These are phyloP conservation scores for Hyppa rectilinea DNA, from an alignment of 2,888 invertebrate genomes.

Conservation along the genomic window DNA sequence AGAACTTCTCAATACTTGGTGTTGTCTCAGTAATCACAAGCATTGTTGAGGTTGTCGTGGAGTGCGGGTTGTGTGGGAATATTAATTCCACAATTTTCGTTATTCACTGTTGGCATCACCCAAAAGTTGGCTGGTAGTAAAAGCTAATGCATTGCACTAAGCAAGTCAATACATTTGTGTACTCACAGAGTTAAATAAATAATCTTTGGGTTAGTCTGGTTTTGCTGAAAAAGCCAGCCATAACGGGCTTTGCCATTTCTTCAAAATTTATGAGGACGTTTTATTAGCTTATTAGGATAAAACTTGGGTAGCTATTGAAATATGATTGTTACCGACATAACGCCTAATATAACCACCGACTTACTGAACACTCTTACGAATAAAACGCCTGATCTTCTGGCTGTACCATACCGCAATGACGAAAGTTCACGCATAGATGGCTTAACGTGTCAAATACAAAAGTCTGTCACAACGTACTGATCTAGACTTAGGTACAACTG, in stretches of 20 bases:
- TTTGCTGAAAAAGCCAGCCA: too few species aligned
- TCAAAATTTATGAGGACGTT: too few species aligned
- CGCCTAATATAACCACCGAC: background rate
- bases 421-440: slow-evolving; percentile 79
- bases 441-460: slow-evolving; percentile 78
- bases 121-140: too few species aligned
- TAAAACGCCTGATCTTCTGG: slow-evolving; percentile 2
- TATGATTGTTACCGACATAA: background rate
- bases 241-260: background rate
- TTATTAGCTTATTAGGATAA: background rate
- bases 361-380: background rate
- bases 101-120: too few species aligned
- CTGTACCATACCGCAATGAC: slow-evolving; percentile 47
- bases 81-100: too few species aligned
- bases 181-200: too few species aligned
- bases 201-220: too few species aligned
- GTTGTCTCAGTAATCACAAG: too few species aligned
- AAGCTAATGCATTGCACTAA: too few species aligned
- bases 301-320: background rate
- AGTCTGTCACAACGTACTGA: slow-evolving; percentile 62
- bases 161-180: too few species aligned
- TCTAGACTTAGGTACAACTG: slow-evolving; percentile 43
- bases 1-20: background rate
- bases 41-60: too few species aligned
- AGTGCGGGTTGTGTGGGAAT: too few species aligned